Evolutionary conservation across 2,797 vertebrate genomes (phyloP), one percentile per base, ranked within the genome.

Genomic region (Enteromius paludinosus): DNA sequence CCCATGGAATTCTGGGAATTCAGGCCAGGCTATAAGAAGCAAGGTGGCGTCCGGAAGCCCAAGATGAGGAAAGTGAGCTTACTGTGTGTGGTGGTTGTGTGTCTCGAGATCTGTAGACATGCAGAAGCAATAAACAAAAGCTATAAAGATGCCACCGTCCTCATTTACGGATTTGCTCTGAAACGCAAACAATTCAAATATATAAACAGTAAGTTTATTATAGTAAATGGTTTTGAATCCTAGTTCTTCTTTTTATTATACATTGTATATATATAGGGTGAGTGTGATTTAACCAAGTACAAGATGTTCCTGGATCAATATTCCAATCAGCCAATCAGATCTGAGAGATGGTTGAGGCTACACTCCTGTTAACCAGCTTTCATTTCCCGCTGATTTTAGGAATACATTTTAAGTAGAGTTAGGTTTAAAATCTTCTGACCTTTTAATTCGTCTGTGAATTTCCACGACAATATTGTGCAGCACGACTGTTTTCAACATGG

Each of bases 1-100:
- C 64, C 33, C 20, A 30, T 81, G 72, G 83, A 77, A 81, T 81
- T 84, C 86, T 88, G 89, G 87, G 87, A 88, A 89, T 89, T 85
- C 85, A 87, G 87, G 84, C 83, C 69, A 43, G 83, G 75, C n/a
- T 30, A 71, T 83, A 83, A 64, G 86, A 71, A 83, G 78, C 52
- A 33, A 65, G 25, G 52, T 45, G 62, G 82, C 17, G 25, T 84
- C 79, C 4, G 41, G 12, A 33, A 49, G 85, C 28, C 25, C 8
- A 70, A 69, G 69, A 54, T 11, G 10, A 41, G 70, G 28, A 87
- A 86, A 66, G 38, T 41, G 79, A 90, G 66, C n/a, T 45, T 5
- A 23, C 17, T 8, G 20, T 7, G 38, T 25, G 38, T 25, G 38
- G 35, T 7, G 4, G 3, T 15, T 15, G 2, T 15, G 54, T 23